A percentile compares a stretch with the other conserved stretches of the same genome.
These are phyloP conservation scores for Hycleus phaleratus DNA, from an alignment of 1,140 invertebrate species.

Conservation along the genomic window DNA sequence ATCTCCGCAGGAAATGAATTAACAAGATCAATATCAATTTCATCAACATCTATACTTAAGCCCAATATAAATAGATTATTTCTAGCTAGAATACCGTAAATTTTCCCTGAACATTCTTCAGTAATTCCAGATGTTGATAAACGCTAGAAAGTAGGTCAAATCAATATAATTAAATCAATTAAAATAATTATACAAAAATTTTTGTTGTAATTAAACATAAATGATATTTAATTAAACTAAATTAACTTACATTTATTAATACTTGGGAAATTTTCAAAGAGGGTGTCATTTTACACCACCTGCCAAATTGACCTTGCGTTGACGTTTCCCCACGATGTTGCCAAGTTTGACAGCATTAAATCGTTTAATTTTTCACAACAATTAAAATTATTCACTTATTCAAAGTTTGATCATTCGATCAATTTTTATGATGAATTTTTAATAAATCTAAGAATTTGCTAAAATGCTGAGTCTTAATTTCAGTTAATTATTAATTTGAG, in stretches of 20 bases:
- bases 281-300: conserved; percentile 36
- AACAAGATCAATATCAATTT: conserved; percentile 46
- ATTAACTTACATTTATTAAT: conserved; percentile 39
- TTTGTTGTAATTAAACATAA: neutral
- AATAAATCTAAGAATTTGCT: too few relatives aligned
- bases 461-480: too few relatives aligned
- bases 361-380: too few relatives aligned
- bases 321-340: neutral
- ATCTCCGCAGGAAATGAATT: conserved; percentile 61
- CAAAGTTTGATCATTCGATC: too few relatives aligned
- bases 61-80: conserved; percentile 59
- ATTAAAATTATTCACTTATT: too few relatives aligned
- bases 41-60: conserved; percentile 52
- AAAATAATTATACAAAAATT: too few relatives aligned
- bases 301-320: conserved; percentile 5
- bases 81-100: conserved; percentile 67
- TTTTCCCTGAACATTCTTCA: conserved; percentile 51
- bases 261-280: conserved; percentile 44
- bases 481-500: too few relatives aligned
- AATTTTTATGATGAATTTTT: too few relatives aligned
- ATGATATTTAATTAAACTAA: neutral
- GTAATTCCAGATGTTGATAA: neutral
- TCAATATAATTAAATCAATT: too few relatives aligned
- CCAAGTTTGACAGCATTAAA: too few relatives aligned
- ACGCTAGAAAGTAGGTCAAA: neutral